A percentile compares a stretch with the other conserved stretches of the same genome.
Evolutionary conservation across 2,113 vertebrate genomes (phyloP).

Genomic region (Sula dactylatra): DNA sequence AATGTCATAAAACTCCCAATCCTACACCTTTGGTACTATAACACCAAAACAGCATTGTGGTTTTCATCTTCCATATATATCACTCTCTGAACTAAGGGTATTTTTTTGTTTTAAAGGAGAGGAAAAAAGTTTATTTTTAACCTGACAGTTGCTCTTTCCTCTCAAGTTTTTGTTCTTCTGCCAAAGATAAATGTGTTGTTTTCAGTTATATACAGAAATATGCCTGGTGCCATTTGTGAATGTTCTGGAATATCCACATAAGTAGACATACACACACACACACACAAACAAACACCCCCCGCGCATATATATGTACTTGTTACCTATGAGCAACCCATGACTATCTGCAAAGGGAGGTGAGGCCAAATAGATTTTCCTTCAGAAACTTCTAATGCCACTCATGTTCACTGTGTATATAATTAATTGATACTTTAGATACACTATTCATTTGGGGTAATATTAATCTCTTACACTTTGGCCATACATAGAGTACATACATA

Average conservation of each 20-base stretch:
- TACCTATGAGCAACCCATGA: neutral
- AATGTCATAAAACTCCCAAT: neutral
- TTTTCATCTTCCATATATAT: neutral
- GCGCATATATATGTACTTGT: fast-evolving
- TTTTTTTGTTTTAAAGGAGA: neutral
- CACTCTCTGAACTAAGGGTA: neutral
- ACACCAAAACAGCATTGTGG: neutral
- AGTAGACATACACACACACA: neutral
- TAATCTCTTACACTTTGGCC: neutral
- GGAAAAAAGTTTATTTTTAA: neutral
- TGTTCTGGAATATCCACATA: neutral
- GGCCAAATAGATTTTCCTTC: neutral
- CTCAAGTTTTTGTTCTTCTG: neutral
- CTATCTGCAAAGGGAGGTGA: neutral
- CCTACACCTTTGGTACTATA: neutral
- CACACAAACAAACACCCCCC: too few relatives aligned
- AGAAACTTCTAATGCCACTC: neutral
- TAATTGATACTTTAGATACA: neutral
- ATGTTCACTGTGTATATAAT: neutral
- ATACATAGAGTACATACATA: too few relatives aligned
- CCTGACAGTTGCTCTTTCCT: neutral
- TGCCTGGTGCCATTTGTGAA: neutral
- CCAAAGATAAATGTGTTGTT: neutral
- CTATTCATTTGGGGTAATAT: neutral
- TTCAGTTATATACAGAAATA: neutral